These are phyloP conservation scores for Dryocosmus kuriphilus DNA, from an alignment of 2,888 invertebrate genomes.

Conservation along the genomic window DNA sequence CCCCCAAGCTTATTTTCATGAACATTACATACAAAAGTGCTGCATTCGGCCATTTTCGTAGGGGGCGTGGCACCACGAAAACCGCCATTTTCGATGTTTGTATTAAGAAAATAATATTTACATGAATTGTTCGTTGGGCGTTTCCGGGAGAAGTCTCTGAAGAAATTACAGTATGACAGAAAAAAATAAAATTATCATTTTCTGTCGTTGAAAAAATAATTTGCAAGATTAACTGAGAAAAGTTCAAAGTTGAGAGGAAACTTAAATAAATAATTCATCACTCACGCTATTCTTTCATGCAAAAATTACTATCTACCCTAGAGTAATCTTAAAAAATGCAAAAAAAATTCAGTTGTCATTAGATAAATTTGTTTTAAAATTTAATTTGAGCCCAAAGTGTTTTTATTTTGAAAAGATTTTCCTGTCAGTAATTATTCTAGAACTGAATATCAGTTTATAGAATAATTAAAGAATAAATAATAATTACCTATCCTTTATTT, in stretches of 20 bases:
- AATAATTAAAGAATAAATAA: no score
- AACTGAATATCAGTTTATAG: no score
- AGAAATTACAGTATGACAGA: not conserved
- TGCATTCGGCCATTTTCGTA: no score
- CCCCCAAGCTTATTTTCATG: no score
- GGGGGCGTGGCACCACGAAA: no score
- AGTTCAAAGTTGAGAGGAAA: not conserved
- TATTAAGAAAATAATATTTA: constrained; percentile 32
- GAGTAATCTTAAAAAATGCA: not conserved
- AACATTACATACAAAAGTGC: no score
- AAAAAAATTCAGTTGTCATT: not conserved
- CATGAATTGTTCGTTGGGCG: not conserved
- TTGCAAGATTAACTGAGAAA: not conserved
- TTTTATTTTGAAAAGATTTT: no score
- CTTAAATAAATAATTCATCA: not conserved
- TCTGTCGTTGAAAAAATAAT: not conserved
- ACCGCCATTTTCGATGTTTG: no score
- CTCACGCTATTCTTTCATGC: not conserved
- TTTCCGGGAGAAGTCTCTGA: not conserved
- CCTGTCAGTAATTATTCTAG: no score
- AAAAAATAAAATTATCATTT: not conserved
- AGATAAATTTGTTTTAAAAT: not conserved
- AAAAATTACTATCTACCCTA: not conserved
- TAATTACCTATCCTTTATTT: no score
- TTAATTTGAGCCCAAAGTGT: not conserved